Conservation (phyloP, 1,140 invertebrate genomes). For the Drosophila hydei region DNA sequence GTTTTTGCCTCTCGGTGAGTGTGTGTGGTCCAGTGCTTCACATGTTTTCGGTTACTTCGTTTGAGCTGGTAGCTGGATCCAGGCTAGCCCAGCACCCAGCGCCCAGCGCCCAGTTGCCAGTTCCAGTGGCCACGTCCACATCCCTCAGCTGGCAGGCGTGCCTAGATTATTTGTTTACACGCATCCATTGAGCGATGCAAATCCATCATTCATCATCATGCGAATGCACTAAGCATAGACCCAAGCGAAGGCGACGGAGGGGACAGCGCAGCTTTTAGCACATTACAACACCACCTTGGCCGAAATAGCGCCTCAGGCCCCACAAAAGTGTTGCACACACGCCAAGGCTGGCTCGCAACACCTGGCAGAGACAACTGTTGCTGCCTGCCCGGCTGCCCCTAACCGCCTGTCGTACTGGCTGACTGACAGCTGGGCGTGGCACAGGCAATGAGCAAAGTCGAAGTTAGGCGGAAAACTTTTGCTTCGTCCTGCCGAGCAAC, state of each 20-base stretch:
- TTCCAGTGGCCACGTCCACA: constrained; percentile 6
- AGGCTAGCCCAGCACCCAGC: background rate
- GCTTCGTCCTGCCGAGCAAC: constrained; percentile 18
- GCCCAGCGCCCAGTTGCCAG: background rate
- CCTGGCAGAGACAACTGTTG: constrained; percentile 51
- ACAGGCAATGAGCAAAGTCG: constrained; percentile 21
- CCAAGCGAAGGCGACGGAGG: no score
- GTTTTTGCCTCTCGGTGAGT: constrained; percentile 38
- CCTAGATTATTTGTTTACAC: constrained; percentile 83
- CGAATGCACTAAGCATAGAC: constrained; percentile 10
- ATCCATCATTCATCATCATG: constrained; percentile 39
- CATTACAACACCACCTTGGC: constrained; percentile 71
- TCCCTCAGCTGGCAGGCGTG: constrained; percentile 18
- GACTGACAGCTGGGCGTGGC: constrained; percentile 31
- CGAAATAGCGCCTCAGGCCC: constrained; percentile 54
- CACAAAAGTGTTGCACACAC: constrained; percentile 41
- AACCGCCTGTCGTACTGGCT: background rate
- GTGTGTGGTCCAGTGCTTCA: constrained; percentile 71
- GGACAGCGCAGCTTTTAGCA: constrained; percentile 46
- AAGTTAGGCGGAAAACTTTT: constrained; percentile 42
- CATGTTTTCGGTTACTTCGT: constrained; percentile 78
- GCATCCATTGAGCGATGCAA: constrained; percentile 59
- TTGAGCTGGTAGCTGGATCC: constrained; percentile 54
- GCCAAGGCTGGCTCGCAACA: constrained; percentile 37
- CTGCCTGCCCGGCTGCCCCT: background rate